These are phyloP conservation scores for Trachelus iudaicus DNA, from an alignment of 2,888 invertebrate genomes.

Conservation along the genomic window DNA sequence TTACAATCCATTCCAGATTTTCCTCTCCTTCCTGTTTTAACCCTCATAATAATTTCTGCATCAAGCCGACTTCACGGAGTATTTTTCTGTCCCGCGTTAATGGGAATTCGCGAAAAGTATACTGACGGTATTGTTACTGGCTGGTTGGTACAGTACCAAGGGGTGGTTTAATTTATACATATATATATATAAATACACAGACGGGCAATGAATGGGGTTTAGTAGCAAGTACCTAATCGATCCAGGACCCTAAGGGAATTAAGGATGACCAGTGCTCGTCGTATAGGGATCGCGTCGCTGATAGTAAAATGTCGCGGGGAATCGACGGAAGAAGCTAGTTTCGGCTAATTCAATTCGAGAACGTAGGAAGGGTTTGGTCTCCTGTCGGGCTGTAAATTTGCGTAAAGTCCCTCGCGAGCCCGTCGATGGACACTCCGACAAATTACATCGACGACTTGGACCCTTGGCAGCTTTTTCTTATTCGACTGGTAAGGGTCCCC, in stretches of 20 bases:
- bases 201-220: too few relatives aligned
- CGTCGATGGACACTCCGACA: constrained; percentile 45
- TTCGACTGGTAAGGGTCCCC: constrained; percentile 23
- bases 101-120: too few relatives aligned
- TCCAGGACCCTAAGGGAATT: constrained; percentile 48
- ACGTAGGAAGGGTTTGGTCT: constrained; percentile 38
- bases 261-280: constrained; percentile 46
- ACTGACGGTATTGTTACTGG: too few relatives aligned
- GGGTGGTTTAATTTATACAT: too few relatives aligned
- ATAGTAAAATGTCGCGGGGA: constrained; percentile 22
- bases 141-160: too few relatives aligned
- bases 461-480: constrained; percentile 27
- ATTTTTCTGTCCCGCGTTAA: too few relatives aligned
- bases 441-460: constrained; percentile 50
- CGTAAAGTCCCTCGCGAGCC: constrained; percentile 21
- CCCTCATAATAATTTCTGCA: background rate
- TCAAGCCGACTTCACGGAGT: background rate
- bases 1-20: background rate
- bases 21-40: background rate
- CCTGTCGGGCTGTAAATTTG: constrained; percentile 41
- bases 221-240: constrained; percentile 42
- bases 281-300: constrained; percentile 19
- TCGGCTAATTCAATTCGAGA: constrained; percentile 45
- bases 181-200: too few relatives aligned
- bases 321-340: constrained; percentile 37